phyloP scores from a whole-genome alignment of 1,140 invertebrate species.

The Leptonema lineaticorne region DNA sequence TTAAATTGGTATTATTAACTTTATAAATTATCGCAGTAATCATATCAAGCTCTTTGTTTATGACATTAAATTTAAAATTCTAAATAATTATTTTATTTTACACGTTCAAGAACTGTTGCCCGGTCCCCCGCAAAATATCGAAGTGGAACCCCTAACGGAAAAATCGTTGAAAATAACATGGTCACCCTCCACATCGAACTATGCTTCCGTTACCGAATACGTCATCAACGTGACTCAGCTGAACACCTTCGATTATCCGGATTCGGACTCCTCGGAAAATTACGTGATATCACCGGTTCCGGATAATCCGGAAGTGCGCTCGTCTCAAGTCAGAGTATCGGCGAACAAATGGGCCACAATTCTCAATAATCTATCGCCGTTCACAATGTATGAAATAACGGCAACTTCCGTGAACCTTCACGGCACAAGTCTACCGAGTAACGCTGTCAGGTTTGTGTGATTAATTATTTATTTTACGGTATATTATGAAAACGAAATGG shows the following conservation, averaged over 20 bases:
- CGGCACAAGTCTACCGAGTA: conserved; percentile 73
- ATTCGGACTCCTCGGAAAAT: conserved; percentile 53
- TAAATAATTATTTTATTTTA: background rate
- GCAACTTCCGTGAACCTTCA: conserved; percentile 71
- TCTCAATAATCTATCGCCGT: conserved; percentile 63
- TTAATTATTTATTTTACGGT: background rate
- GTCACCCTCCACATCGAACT: conserved; percentile 62
- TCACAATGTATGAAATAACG: conserved; percentile 80
- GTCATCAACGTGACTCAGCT: conserved; percentile 71
- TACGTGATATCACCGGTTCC: conserved; percentile 40
- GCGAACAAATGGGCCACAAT: conserved; percentile 59
- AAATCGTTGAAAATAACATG: conserved; percentile 70
- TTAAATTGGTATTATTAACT: too few species aligned
- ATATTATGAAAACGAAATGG: background rate
- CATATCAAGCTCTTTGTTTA: too few species aligned
- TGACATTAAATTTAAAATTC: background rate
- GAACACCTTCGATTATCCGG: conserved; percentile 62
- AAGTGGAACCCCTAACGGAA: conserved; percentile 69
- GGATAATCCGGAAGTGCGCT: conserved; percentile 34
- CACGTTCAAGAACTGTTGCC: conserved; percentile 66
- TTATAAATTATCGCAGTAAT: too few species aligned
- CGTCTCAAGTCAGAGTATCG: conserved; percentile 54
- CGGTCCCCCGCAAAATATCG: conserved; percentile 67
- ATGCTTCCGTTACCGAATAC: conserved; percentile 66
- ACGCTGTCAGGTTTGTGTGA: conserved; percentile 57